These are phyloP conservation scores for Butastur rufipennis DNA, from an alignment of 2,113 vertebrate genomes.

Conservation along the genomic window DNA sequence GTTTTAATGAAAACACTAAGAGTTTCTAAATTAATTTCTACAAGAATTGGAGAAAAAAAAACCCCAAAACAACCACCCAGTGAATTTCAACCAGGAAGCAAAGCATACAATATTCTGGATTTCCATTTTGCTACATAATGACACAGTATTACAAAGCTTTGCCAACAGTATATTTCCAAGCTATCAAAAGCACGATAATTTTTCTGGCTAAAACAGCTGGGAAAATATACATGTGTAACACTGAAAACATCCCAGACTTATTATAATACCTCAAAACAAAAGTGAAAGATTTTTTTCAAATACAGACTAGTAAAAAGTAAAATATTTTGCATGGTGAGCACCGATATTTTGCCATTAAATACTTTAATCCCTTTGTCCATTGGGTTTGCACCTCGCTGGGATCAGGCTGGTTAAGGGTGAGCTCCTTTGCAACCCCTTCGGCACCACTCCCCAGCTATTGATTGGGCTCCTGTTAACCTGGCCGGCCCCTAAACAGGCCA, in stretches of 20 bases:
- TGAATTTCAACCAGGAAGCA: slow-evolving; percentile 29
- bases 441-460: background rate
- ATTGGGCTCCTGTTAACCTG: slow-evolving; percentile 12
- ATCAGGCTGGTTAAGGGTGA: slow-evolving; percentile 4
- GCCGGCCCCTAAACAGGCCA: background rate
- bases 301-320: slow-evolving; percentile 3
- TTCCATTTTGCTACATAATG: background rate
- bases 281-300: background rate
- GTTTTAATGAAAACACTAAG: slow-evolving; percentile 21
- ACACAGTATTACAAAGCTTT: slow-evolving; percentile 5
- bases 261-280: slow-evolving; percentile 47
- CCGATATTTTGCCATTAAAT: slow-evolving; percentile 39
- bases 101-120: background rate
- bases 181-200: slow-evolving; percentile 48
- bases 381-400: slow-evolving; percentile 11
- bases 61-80: background rate
- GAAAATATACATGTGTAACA: slow-evolving; percentile 35
- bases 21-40: slow-evolving; percentile 48
- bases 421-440: slow-evolving; percentile 23
- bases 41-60: background rate
- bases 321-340: background rate
- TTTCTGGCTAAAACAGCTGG: slow-evolving; percentile 51
- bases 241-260: slow-evolving; percentile 29
- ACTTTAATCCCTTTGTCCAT: slow-evolving; percentile 30
- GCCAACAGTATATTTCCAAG: slow-evolving; percentile 38